Percentiles rank a stretch among this genome's conserved stretches.
Conservation (phyloP, 2,888 invertebrate genomes). For the Epicampocera succincta region DNA sequence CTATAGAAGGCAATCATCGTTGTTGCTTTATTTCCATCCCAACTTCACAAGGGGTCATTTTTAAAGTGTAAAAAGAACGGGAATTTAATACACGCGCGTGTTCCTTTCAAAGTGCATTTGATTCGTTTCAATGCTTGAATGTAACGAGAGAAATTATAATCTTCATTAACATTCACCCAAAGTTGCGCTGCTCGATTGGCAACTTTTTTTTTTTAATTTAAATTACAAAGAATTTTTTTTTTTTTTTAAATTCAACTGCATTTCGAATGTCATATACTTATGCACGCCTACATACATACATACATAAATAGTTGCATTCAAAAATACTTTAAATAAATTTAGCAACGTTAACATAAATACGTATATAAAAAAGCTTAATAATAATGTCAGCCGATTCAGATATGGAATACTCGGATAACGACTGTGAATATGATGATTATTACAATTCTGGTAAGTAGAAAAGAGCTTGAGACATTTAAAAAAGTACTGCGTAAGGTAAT, state of each 20-base stretch:
- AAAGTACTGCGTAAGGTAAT: too few relatives aligned
- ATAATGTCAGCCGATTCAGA: slow-evolving; percentile 87
- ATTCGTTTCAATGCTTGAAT: not conserved
- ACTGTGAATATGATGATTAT: slow-evolving; percentile 91
- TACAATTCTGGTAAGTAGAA: slow-evolving; percentile 84
- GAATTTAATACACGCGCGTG: slow-evolving; percentile 1
- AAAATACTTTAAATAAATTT: slow-evolving; percentile 4
- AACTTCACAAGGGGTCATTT: slow-evolving; percentile 60
- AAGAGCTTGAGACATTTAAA: too few relatives aligned
- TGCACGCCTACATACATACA: too few relatives aligned
- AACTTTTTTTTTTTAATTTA: slow-evolving; percentile 6
- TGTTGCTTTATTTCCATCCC: slow-evolving; percentile 20
- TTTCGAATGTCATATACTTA: not conserved
- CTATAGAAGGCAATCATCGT: slow-evolving; percentile 1
- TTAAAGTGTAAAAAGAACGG: slow-evolving; percentile 22
- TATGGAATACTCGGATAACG: slow-evolving; percentile 94
- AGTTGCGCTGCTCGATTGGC: not conserved
- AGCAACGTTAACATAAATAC: not conserved
- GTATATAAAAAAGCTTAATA: slow-evolving; percentile 25
- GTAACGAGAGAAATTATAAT: slow-evolving; percentile 20
- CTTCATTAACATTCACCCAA: not conserved
- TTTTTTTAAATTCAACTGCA: not conserved
- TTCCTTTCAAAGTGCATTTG: slow-evolving; percentile 34
- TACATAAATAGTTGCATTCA: slow-evolving; percentile 2
- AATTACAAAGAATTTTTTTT: not conserved